Base-by-base conservation (phyloP, 2,113 vertebrate species). In the Cephalopholis sonnerati region DNA sequence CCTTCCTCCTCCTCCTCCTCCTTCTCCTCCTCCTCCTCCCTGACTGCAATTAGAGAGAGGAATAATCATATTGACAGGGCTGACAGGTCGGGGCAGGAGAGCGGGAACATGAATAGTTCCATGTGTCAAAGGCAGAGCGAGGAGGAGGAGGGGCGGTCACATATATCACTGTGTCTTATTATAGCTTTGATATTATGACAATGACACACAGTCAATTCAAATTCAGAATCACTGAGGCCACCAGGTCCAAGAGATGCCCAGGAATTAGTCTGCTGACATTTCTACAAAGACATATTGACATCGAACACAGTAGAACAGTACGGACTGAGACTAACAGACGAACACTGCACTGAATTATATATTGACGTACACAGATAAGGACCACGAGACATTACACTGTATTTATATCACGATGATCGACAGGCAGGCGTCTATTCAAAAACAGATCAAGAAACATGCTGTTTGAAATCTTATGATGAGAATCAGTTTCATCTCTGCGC, bases 61-160 rank as follows among this genome's bases (percentile, higher is more conserved):
- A 89, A 91, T 95, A 92, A 92, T 93, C 90, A 82, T 81, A 88
- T 85, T 88, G 94, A 94, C 91, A 91, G 72, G 55, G 81, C 77
- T 94, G 94, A 94, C 93, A 92, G 90, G 83, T 85, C 64, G 82
- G 76, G 84, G 86, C 82, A 81, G 85, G 46, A 70, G 87, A 73
- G 90, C 78, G 5, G 83, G 69, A 85, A 51, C 87, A 83, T 92
- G 82, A 89, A 91, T 78, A 82, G 77, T 90, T 81, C 74, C 88
- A 87, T 46, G 68, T 87, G 86, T 90, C 87, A 78, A 13, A 65
- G 59, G 36, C 51, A 70, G 61, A 77, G 61, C 2, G 51, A 54
- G 50, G 65, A 29, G 64, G 53, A 11, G 27, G 67, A 44, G 36
- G 68, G 69, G 62, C 0, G 2, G 5, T 68, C 63, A 10, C 78